These are phyloP conservation scores for Panopea generosa DNA, from an alignment of 2,888 invertebrate genomes.

Conservation along the genomic window DNA sequence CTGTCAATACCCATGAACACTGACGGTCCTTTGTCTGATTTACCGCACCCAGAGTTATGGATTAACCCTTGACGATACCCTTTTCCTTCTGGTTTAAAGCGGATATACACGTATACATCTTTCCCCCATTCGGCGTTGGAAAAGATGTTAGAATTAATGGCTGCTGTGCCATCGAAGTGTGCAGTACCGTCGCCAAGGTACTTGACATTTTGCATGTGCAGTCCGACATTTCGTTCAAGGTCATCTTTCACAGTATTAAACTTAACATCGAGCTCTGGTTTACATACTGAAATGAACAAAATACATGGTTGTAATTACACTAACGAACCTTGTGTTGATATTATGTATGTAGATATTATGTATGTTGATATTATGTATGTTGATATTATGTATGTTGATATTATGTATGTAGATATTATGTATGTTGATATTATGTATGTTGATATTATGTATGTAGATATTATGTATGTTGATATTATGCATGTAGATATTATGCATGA, in stretches of 20 bases:
- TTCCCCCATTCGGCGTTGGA: slow-evolving; percentile 59
- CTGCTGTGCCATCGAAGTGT: slow-evolving; percentile 51
- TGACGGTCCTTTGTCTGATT: slow-evolving; percentile 59
- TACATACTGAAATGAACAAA: slow-evolving; percentile 31
- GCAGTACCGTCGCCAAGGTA: slow-evolving; percentile 62
- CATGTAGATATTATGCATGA: too few relatives aligned
- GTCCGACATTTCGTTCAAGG: slow-evolving; percentile 37
- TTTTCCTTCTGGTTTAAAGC: slow-evolving; percentile 53
- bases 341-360: too few relatives aligned
- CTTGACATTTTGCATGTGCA: slow-evolving; percentile 51
- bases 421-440: too few relatives aligned
- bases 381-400: too few relatives aligned
- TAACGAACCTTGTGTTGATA: too few relatives aligned
- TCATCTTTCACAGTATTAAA: slow-evolving; percentile 47
- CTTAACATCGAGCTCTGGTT: slow-evolving; percentile 44
- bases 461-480: too few relatives aligned
- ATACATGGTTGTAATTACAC: too few relatives aligned
- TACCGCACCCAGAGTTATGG: slow-evolving; percentile 64
- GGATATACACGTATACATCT: slow-evolving; percentile 53
- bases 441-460: too few relatives aligned
- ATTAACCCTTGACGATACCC: slow-evolving; percentile 49
- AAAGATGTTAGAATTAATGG: slow-evolving; percentile 59
- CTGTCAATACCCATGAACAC: slow-evolving; percentile 59
- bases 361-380: too few relatives aligned
- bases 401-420: too few relatives aligned